Conservation (phyloP, 2,888 invertebrate species). For the Drosophila paramelanica region DNA sequence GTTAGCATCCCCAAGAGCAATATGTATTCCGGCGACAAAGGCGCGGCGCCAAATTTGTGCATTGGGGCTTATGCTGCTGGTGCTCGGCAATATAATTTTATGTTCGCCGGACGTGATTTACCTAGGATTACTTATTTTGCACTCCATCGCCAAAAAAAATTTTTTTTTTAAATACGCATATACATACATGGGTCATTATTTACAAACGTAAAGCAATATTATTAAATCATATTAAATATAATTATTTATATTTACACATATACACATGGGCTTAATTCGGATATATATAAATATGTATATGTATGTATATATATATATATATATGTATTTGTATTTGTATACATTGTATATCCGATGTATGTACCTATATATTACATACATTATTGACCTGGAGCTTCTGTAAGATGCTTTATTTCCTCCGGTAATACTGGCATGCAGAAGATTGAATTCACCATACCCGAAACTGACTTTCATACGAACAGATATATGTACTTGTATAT, state of each 20-base stretch:
- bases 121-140: slow-evolving; percentile 21
- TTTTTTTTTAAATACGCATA: slow-evolving; percentile 3
- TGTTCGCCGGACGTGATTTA: slow-evolving; percentile 17
- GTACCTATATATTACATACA: slow-evolving; percentile 22
- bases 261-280: background rate
- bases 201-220: slow-evolving; percentile 5
- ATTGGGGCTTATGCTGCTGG: slow-evolving; percentile 29
- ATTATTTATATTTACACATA: background rate
- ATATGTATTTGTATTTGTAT: background rate
- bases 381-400: slow-evolving; percentile 25
- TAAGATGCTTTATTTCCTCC: slow-evolving; percentile 69
- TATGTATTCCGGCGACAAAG: slow-evolving; percentile 75
- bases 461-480: slow-evolving; percentile 45
- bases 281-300: background rate
- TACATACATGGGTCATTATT: slow-evolving; percentile 23
- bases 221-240: slow-evolving; percentile 1
- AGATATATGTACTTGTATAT: slow-evolving; percentile 54
- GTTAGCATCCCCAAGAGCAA: slow-evolving; percentile 82
- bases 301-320: slow-evolving; percentile 3
- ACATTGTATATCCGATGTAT: slow-evolving; percentile 6
- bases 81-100: slow-evolving; percentile 24
- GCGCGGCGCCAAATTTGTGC: slow-evolving; percentile 31
- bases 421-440: slow-evolving; percentile 71
- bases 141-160: background rate
- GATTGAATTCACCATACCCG: slow-evolving; percentile 66